phyloP scores from a whole-genome alignment of 2,888 invertebrate genomes.

The Rapana venosa region DNA sequence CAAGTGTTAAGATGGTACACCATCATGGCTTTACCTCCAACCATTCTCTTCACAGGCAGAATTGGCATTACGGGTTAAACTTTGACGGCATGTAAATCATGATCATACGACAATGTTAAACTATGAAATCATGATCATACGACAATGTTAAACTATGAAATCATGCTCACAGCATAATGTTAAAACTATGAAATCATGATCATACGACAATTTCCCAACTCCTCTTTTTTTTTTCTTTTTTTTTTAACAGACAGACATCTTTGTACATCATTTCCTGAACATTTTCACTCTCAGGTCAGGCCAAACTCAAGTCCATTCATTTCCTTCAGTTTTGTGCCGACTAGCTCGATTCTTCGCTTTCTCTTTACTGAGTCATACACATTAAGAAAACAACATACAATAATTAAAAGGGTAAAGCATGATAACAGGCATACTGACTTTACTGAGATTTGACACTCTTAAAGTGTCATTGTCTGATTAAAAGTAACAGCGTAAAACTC shows the following conservation, averaged over 20 bases:
- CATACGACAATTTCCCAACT: too few species aligned
- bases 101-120: too few species aligned
- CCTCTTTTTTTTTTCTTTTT: too few species aligned
- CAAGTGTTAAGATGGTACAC: not conserved
- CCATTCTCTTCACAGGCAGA: too few species aligned
- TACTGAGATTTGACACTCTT: not conserved
- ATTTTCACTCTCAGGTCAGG: not conserved
- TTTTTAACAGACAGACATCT: too few species aligned
- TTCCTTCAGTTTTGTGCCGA: not conserved
- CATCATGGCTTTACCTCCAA: not conserved
- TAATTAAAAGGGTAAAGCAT: not conserved
- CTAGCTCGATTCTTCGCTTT: not conserved
- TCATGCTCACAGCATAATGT: too few species aligned
- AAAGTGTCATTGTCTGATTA: not conserved
- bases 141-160: too few species aligned
- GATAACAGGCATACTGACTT: not conserved
- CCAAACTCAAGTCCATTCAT: not conserved
- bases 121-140: too few species aligned
- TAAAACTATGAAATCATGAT: too few species aligned
- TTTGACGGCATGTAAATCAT: too few species aligned
- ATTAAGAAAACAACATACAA: not conserved
- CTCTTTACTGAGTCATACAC: not conserved
- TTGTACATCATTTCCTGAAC: not conserved
- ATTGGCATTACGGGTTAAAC: too few species aligned
- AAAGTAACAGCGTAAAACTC: constrained; percentile 1